Conservation (phyloP, 2,888 invertebrate species). For the Drosophila mayaguana region DNA sequence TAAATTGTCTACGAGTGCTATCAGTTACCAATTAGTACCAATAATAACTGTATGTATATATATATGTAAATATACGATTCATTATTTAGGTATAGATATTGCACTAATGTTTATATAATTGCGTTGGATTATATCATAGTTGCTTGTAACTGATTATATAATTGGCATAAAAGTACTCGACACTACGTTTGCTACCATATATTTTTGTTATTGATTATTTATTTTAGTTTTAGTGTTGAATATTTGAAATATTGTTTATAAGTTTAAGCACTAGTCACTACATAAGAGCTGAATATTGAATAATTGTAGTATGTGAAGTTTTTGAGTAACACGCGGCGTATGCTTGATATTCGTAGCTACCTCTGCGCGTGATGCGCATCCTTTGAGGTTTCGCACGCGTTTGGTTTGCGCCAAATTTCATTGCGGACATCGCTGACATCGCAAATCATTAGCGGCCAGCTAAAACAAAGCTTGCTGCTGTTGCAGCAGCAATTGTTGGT, state of each 20-base stretch:
- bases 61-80: slow-evolving; percentile 2
- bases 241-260: slow-evolving; percentile 21
- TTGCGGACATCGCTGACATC: slow-evolving; percentile 46
- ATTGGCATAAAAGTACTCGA: slow-evolving; percentile 32
- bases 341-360: slow-evolving; percentile 43
- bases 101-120: slow-evolving; percentile 47
- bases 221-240: slow-evolving; percentile 1
- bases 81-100: slow-evolving; percentile 32
- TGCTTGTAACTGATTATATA: slow-evolving; percentile 41
- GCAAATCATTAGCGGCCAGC: slow-evolving; percentile 71
- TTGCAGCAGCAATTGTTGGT: slow-evolving; percentile 23
- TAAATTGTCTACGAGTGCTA: slow-evolving; percentile 59
- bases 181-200: slow-evolving; percentile 35
- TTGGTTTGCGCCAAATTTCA: slow-evolving; percentile 55
- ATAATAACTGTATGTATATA: slow-evolving; percentile 6
- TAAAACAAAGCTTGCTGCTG: slow-evolving; percentile 50
- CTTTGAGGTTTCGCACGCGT: slow-evolving; percentile 70
- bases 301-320: slow-evolving; percentile 3
- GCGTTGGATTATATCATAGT: slow-evolving; percentile 38
- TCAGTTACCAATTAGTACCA: slow-evolving; percentile 33
- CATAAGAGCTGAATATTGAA: slow-evolving; percentile 19
- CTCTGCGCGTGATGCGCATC: slow-evolving; percentile 57
- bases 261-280: slow-evolving; percentile 49
- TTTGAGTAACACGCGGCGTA: slow-evolving; percentile 43
- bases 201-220: background rate